Evolutionary conservation across 2,888 invertebrate species (phyloP), one percentile per base, ranked within the genome.

Genomic region (Bellardia bayeri): DNA sequence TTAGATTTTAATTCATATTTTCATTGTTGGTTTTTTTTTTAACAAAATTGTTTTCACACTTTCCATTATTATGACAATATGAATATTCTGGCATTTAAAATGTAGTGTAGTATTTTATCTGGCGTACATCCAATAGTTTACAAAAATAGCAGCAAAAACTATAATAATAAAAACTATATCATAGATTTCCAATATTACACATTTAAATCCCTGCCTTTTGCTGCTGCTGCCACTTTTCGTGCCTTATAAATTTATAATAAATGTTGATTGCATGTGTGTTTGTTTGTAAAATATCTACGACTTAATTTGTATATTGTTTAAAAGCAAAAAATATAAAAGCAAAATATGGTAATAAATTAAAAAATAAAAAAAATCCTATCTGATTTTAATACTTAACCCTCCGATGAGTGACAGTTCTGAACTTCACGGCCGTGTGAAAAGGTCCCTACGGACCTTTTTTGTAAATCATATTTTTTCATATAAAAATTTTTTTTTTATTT

Each of bases 61-160:
- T 87, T 83, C 76, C 75, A 87, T 87, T 76, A 87, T 81, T 68
- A 84, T 81, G 83, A 84, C 87, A 84, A 76, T 64, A 81, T 72
- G 68, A 75, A 83, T 49, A 72, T 61, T 66, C 42, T 83, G 80
- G 63, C 68, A 75, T 76, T 87, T 75, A 56, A 72, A 83, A 78
- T 51, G 37, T 51, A 51, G 61, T 69, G 37, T 49, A 61, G 49
- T 72, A 78, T 84, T 81, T 74, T 72, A 54, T 81, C 72, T 87
- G 84, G 87, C 87, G 33, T 33, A 51, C 54, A 68, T 81, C 84
- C 87, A 87, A 87, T 76, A 72, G 66, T 84, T 87, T 84, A 64
- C n/a, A 23, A 66, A 80, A 80, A 40, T 30, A 68, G 58, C 5
- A 71, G 42, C 16, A 68, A 56, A 30, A 63, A 2, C 23, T 23